Percentiles rank a stretch among this genome's conserved stretches.
phyloP scores from a whole-genome alignment of 2,888 invertebrate genomes.

The Clostera curtula region DNA sequence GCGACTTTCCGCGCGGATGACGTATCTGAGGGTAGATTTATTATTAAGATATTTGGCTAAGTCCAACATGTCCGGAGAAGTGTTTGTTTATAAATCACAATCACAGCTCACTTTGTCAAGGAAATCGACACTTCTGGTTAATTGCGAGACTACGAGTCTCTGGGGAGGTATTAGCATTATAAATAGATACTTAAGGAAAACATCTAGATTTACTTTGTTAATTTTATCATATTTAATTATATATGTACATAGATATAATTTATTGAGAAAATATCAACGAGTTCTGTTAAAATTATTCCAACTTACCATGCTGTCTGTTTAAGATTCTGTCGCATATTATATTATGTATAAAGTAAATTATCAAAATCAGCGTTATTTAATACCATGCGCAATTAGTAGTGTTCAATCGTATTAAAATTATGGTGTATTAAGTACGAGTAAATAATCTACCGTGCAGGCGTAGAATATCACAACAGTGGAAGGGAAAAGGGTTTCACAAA shows the following conservation, averaged over 20 bases:
- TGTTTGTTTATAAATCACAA: too few species aligned
- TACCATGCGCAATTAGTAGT: conserved; percentile 28
- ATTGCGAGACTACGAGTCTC: too few species aligned
- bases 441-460: conserved; percentile 56
- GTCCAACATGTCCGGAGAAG: too few species aligned
- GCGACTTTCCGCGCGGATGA: conserved; percentile 88
- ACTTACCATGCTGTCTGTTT: conserved; percentile 25
- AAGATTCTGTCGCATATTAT: conserved; percentile 20
- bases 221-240: too few species aligned
- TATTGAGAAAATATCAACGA: background rate
- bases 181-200: too few species aligned
- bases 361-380: conserved; percentile 18
- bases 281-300: background rate
- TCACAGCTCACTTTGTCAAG: too few species aligned
- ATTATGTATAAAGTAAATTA: conserved; percentile 8
- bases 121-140: too few species aligned
- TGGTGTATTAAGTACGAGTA: conserved; percentile 10
- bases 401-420: conserved; percentile 12
- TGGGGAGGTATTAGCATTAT: too few species aligned
- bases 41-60: conserved; percentile 2
- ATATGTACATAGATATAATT: too few species aligned
- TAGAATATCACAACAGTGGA: conserved; percentile 11
- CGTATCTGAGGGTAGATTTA: conserved; percentile 77
- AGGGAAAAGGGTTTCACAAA: conserved; percentile 7
- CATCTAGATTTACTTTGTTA: too few species aligned